These are phyloP conservation scores for Cheiracanthium punctorium DNA, from an alignment of 2,888 invertebrate genomes.

Conservation along the genomic window DNA sequence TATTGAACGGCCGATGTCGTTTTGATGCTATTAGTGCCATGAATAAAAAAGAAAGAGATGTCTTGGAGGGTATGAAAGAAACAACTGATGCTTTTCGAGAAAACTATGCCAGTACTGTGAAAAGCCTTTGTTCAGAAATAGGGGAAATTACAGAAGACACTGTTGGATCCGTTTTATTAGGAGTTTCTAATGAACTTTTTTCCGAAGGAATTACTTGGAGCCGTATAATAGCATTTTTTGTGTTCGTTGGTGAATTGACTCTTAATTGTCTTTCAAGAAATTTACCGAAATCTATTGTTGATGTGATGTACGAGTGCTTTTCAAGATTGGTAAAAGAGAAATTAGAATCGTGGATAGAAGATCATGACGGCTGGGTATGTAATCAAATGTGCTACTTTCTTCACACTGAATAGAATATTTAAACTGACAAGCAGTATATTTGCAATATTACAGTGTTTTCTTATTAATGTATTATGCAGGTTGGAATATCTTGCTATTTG, in stretches of 20 bases:
- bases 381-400: no score
- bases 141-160: constrained; percentile 15
- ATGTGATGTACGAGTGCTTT: constrained; percentile 38
- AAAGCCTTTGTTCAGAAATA: constrained; percentile 21
- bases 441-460: no score
- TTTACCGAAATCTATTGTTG: neutral
- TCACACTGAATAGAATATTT: no score
- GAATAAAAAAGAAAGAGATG: constrained; percentile 30
- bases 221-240: constrained; percentile 38
- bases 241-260: constrained; percentile 47
- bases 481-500: no score
- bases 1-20: constrained; percentile 3
- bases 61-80: constrained; percentile 14
- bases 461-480: no score
- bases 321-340: constrained; percentile 35
- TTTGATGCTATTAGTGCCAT: constrained; percentile 28
- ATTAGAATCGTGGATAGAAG: constrained; percentile 33
- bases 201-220: constrained; percentile 63
- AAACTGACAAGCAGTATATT: no score
- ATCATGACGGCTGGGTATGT: constrained; percentile 65
- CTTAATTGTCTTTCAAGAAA: neutral
- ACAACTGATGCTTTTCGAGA: constrained; percentile 33
- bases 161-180: constrained; percentile 11
- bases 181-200: constrained; percentile 56
- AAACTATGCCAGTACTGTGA: constrained; percentile 5